These are phyloP conservation scores for Meandrusa payeni DNA, from an alignment of 2,888 invertebrate species.

Conservation along the genomic window DNA sequence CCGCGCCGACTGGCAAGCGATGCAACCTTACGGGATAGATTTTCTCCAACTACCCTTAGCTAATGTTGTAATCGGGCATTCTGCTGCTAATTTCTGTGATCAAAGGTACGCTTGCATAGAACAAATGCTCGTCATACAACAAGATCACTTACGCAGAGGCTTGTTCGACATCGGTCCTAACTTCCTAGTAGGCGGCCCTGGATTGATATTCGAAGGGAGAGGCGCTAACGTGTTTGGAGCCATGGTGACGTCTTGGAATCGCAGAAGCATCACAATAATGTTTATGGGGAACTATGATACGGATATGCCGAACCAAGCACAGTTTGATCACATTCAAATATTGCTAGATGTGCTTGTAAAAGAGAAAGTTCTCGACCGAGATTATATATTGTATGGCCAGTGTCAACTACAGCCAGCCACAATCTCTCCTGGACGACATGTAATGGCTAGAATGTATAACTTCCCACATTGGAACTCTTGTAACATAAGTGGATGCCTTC, in stretches of 20 bases:
- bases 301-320: constrained; percentile 37
- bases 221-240: constrained; percentile 57
- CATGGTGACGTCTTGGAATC: constrained; percentile 52
- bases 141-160: constrained; percentile 43
- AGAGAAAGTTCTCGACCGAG: constrained; percentile 38
- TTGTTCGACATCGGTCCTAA: constrained; percentile 62
- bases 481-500: constrained; percentile 39
- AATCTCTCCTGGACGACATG: constrained; percentile 47
- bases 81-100: constrained; percentile 45
- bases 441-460: constrained; percentile 41
- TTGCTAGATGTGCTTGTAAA: constrained; percentile 47
- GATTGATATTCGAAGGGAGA: constrained; percentile 61
- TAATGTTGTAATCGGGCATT: constrained; percentile 57
- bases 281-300: constrained; percentile 58
- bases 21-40: constrained; percentile 43
- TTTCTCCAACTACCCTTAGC: constrained; percentile 49
- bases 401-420: constrained; percentile 51
- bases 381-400: constrained; percentile 50
- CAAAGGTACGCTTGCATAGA: constrained; percentile 49
- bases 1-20: constrained; percentile 64
- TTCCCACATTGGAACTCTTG: constrained; percentile 50
- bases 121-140: constrained; percentile 47
- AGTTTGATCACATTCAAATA: constrained; percentile 49
- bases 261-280: constrained; percentile 52
- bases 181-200: constrained; percentile 58